These are phyloP conservation scores for Boloria selene DNA, from an alignment of 2,888 invertebrate species.

Conservation along the genomic window DNA sequence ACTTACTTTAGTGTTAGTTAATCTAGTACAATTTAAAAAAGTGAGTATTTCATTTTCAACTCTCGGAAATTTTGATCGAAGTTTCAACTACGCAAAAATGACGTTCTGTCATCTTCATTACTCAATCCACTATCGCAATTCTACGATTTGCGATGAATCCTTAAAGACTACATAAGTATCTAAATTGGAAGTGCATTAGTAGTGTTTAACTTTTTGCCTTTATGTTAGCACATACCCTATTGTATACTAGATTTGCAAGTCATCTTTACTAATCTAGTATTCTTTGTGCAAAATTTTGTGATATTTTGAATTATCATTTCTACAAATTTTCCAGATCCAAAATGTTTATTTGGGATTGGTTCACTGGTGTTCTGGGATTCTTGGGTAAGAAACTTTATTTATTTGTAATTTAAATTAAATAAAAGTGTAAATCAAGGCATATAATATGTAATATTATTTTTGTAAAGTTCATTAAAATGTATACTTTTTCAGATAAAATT, in stretches of 20 bases:
- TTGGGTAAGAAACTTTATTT: slow-evolving; percentile 86
- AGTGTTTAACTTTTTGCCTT: slow-evolving; percentile 36
- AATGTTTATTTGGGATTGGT: slow-evolving; percentile 98
- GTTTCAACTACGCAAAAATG: slow-evolving; percentile 67
- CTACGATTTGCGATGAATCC: slow-evolving; percentile 30
- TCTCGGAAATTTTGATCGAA: slow-evolving; percentile 53
- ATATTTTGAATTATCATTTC: slow-evolving; percentile 50
- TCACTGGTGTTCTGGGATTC: slow-evolving; percentile 96
- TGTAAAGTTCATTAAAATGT: too few relatives aligned
- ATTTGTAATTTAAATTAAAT: not conserved
- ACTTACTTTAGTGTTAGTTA: slow-evolving; percentile 72
- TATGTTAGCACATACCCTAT: slow-evolving; percentile 57
- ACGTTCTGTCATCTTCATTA: slow-evolving; percentile 76
- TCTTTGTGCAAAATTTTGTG: slow-evolving; percentile 60
- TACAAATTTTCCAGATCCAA: slow-evolving; percentile 67
- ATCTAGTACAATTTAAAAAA: slow-evolving; percentile 75
- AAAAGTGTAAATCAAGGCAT: not conserved
- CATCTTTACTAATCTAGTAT: slow-evolving; percentile 56
- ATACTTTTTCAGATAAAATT: too few relatives aligned
- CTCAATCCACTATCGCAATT: slow-evolving; percentile 67
- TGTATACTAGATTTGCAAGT: slow-evolving; percentile 64
- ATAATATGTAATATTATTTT: not conserved
- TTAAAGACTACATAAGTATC: slow-evolving; percentile 44
- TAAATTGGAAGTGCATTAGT: slow-evolving; percentile 42
- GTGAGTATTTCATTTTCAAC: slow-evolving; percentile 66